Evolutionary conservation across 2,797 vertebrate genomes (phyloP).

Genomic region (Acanthiza pusilla): DNA sequence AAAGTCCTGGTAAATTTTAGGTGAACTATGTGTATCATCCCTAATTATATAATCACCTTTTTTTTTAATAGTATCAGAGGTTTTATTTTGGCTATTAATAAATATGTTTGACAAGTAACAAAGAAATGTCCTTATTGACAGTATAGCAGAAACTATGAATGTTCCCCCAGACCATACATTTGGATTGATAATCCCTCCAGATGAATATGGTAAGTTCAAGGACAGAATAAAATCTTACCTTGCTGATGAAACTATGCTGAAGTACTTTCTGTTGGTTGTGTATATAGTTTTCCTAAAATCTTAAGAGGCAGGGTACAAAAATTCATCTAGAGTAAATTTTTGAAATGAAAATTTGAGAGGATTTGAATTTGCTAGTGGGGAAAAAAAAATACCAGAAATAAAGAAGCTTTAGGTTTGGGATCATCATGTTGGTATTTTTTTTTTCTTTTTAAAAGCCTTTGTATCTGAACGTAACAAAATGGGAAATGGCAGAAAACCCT

Average conservation of each 20-base stretch:
- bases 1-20: neutral
- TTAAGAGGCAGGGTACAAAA: neutral
- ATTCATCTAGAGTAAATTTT: neutral
- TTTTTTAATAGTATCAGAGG: neutral
- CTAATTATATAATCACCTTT: neutral
- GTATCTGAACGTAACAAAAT: neutral
- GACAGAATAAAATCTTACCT: neutral
- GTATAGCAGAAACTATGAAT: conserved; percentile 75
- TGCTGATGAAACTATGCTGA: neutral
- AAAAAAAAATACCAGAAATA: neutral
- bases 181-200: conserved; percentile 66
- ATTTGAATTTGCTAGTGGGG: neutral
- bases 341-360: neutral
- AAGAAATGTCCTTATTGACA: conserved; percentile 60
- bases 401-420: neutral
- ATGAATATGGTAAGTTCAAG: conserved; percentile 75
- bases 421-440: rapidly evolving
- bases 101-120: conserved; percentile 6
- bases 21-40: neutral
- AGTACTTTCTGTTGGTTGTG: neutral
- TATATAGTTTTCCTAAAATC: neutral
- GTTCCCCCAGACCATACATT: conserved; percentile 77
- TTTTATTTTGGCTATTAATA: neutral
- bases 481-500: neutral
- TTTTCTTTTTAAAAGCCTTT: neutral